phyloP scores from a whole-genome alignment of 2,888 invertebrate genomes.

The Gastracanthus pulcherrimus region DNA sequence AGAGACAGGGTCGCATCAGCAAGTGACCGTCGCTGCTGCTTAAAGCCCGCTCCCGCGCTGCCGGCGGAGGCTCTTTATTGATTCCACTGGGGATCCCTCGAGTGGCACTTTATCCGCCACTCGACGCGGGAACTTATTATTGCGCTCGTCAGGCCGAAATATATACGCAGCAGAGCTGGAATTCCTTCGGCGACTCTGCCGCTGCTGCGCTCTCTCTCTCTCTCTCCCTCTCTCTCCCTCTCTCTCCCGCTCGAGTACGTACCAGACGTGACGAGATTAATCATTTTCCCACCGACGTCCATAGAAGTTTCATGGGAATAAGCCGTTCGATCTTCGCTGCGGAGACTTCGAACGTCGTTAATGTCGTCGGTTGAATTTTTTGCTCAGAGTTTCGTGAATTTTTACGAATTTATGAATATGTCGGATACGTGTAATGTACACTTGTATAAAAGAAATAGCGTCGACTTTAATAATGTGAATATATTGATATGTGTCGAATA shows the following conservation, averaged over 20 bases:
- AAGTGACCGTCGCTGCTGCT: neutral
- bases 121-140: conserved; percentile 47
- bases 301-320: conserved; percentile 6
- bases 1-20: neutral
- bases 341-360: no score
- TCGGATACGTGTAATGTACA: no score
- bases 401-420: no score
- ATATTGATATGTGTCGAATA: no score
- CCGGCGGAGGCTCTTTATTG: conserved; percentile 29
- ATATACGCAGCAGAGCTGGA: neutral
- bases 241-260: no score
- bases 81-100: conserved; percentile 16
- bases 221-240: neutral
- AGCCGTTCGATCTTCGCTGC: neutral
- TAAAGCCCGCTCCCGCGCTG: no score
- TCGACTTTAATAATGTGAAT: no score
- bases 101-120: conserved; percentile 43
- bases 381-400: no score
- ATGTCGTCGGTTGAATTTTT: no score
- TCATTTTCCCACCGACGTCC: conserved; percentile 2
- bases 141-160: conserved; percentile 22
- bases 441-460: no score
- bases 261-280: conserved; percentile 11
- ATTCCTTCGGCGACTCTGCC: neutral
- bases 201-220: neutral